Conservation (phyloP, 2,113 vertebrate genomes). For the Sinocyclocheilus anshuiensis region DNA sequence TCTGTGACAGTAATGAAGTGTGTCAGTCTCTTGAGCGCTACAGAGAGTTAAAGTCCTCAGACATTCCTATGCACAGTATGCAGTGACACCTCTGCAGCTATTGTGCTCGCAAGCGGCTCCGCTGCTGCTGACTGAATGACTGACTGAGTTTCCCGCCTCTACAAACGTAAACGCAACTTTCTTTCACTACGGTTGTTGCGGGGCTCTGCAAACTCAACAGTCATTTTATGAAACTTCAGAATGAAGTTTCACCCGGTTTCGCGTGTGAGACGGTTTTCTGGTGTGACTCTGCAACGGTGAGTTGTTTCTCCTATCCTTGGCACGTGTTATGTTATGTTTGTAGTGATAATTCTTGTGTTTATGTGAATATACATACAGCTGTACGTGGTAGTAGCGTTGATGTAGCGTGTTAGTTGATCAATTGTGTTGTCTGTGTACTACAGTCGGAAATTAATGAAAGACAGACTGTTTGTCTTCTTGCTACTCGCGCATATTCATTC, state of each 20-base stretch:
- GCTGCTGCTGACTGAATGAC: neutral
- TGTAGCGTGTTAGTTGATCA: neutral
- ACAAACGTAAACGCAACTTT: neutral
- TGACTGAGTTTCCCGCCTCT: neutral
- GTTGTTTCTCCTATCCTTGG: neutral
- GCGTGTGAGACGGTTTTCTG: neutral
- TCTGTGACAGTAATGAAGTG: neutral
- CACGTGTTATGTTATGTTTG: slow-evolving; percentile 21
- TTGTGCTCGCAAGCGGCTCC: slow-evolving; percentile 60
- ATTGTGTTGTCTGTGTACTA: neutral
- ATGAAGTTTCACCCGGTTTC: neutral
- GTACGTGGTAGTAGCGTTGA: too few species aligned
- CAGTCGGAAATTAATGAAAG: neutral
- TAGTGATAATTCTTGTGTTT: neutral
- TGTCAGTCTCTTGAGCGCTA: slow-evolving; percentile 23
- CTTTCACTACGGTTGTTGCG: neutral
- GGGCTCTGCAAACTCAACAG: neutral
- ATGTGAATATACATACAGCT: neutral
- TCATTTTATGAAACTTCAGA: neutral
- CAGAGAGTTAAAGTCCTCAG: slow-evolving; percentile 64
- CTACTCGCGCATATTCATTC: neutral
- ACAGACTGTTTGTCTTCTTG: neutral
- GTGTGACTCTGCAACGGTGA: neutral
- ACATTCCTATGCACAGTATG: slow-evolving; percentile 81
- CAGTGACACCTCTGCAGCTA: slow-evolving; percentile 74